Evolutionary conservation across 1,140 invertebrate genomes (phyloP), one percentile per base, ranked within the genome.

Genomic region (Meloidogyne exigua): DNA sequence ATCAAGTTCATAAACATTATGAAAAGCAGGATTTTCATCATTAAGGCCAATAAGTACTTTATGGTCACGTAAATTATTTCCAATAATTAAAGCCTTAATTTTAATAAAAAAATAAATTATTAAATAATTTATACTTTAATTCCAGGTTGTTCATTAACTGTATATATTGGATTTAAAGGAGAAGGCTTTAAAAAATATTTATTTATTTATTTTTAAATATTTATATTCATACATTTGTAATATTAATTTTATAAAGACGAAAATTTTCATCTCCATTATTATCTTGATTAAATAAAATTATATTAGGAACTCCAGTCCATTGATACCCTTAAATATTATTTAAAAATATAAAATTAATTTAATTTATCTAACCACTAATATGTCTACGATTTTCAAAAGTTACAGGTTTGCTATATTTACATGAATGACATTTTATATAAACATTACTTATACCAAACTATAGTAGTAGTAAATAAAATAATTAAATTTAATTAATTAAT

Each of bases 191-290:
- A 39, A 25, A 39, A 36, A 39, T 2, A 18, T 44, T 32, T 72
- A 0, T 63, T 28, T 49, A n/a, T 21, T 57, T 23, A 71, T 63
- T 63, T 32, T 1, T 18, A 65, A 28, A 32, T 42, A 21, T 63
- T n/a, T 25, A 44, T 21, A 23, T 72, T 23, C 25, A 25, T 73
- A 81, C 80, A 70, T 81, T 81, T 32, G 72, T 74, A 32, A 82
- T 84, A 49, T 82, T 82, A 28, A 82, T 68, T 63, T 82, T 82
- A 67, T 77, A 82, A 13, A 82, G 74, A 18, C 79, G 68, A 39
- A 68, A 77, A 63, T 82, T 84, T 49, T 82, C 81, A 71, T 84
- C 82, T 23, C 81, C 81, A 75, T 82, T 80, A 49, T 73, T 73
- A 72, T 82, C 81, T 25, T 82, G 81, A 42, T 81, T 64, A 57